Conservation (phyloP, 2,113 vertebrate genomes). For the Channa maculata region DNA sequence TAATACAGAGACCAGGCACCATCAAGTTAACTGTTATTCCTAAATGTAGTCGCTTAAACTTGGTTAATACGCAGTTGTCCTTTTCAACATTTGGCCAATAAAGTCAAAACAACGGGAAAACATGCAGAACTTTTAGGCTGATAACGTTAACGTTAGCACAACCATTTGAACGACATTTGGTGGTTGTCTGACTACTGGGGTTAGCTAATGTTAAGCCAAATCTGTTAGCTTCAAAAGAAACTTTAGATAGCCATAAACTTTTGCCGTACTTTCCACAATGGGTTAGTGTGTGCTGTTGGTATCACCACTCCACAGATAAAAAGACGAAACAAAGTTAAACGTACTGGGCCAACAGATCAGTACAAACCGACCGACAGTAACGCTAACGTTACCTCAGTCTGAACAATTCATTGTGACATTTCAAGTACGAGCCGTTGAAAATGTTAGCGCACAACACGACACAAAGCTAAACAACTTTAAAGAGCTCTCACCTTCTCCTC, state of each 20-base stretch:
- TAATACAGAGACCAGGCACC: neutral
- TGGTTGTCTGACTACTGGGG: slow-evolving; percentile 14
- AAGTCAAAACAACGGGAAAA: slow-evolving; percentile 1
- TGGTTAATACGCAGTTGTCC: neutral
- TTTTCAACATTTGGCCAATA: neutral
- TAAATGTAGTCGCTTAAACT: neutral
- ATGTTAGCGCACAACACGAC: neutral
- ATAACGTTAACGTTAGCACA: slow-evolving; percentile 2
- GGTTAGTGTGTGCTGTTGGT: no score
- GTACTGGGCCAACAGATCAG: slow-evolving; percentile 22
- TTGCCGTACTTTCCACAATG: neutral
- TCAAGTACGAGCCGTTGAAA: slow-evolving; percentile 39
- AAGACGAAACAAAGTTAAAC: slow-evolving; percentile 44
- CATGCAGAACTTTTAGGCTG: no score
- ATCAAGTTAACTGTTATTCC: neutral
- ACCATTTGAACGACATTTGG: slow-evolving; percentile 12
- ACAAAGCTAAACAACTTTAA: slow-evolving; percentile 17
- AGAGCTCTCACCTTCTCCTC: slow-evolving; percentile 63
- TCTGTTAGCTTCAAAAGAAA: neutral
- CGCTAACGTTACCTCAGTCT: slow-evolving; percentile 6
- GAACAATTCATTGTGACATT: slow-evolving; percentile 67
- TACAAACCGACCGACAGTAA: neutral
- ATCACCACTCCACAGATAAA: neutral
- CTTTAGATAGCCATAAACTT: neutral
- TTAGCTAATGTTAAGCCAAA: slow-evolving; percentile 9